These are phyloP conservation scores for Silurus meridionalis DNA, from an alignment of 2,113 vertebrate species.

Conservation along the genomic window DNA sequence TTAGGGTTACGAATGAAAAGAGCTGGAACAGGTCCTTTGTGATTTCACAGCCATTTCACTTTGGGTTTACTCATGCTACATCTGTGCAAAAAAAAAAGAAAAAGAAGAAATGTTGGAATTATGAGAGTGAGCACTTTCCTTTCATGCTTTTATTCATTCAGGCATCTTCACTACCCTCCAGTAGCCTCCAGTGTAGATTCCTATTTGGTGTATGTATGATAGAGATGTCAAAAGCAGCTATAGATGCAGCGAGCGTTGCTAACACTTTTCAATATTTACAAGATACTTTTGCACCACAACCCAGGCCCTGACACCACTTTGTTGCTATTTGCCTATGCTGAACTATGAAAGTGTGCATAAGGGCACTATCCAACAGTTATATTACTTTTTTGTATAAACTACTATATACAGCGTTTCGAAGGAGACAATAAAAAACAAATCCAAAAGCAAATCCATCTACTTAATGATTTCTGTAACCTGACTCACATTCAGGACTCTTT, in stretches of 20 bases:
- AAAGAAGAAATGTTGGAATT: neutral
- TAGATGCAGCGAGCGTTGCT: neutral
- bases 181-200: neutral
- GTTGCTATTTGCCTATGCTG: too few relatives aligned
- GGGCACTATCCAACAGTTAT: neutral
- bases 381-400: too few relatives aligned
- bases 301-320: neutral
- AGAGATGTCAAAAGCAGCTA: neutral
- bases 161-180: neutral
- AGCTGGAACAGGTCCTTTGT: neutral
- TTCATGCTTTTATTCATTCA: neutral
- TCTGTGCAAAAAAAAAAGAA: neutral
- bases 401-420: too few relatives aligned
- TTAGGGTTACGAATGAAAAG: neutral
- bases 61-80: neutral
- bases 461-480: too few relatives aligned
- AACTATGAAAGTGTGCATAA: neutral
- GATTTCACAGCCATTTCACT: constrained; percentile 6
- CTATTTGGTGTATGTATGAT: neutral
- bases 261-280: neutral
- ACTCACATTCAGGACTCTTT: too few relatives aligned
- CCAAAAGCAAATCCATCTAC: too few relatives aligned
- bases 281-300: neutral
- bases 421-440: too few relatives aligned
- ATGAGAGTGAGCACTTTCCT: constrained; percentile 10